A percentile compares a stretch with the other conserved stretches of the same genome.
phyloP scores from a whole-genome alignment of 1,140 invertebrate genomes.

The Heliconius himera region DNA sequence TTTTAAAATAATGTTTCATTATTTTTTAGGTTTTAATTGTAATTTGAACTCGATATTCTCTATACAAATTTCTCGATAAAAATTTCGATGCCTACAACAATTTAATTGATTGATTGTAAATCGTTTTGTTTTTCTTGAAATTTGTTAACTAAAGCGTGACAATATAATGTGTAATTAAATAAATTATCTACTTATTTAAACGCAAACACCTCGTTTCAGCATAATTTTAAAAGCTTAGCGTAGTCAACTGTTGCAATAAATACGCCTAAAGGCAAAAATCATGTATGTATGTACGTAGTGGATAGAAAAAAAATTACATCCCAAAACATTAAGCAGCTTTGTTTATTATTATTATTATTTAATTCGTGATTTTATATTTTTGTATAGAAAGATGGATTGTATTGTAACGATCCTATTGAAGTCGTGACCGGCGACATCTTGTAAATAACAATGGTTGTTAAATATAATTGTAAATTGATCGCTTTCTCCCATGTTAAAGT shows the following conservation, averaged over 20 bases:
- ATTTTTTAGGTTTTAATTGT: slow-evolving; percentile 19
- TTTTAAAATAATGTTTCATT: slow-evolving; percentile 23
- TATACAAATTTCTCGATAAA: not conserved
- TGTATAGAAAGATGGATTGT: slow-evolving; percentile 47
- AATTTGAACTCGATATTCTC: not conserved
- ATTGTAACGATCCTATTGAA: slow-evolving; percentile 40
- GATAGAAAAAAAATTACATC: slow-evolving; percentile 48
- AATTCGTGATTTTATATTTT: slow-evolving; percentile 65
- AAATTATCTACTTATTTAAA: slow-evolving; percentile 25
- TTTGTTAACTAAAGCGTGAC: not conserved
- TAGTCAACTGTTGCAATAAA: slow-evolving; percentile 75
- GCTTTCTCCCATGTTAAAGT: slow-evolving; percentile 55
- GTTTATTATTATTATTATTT: slow-evolving; percentile 46
- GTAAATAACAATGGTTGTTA: slow-evolving; percentile 59
- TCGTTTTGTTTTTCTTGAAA: not conserved
- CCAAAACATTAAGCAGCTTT: slow-evolving; percentile 54
- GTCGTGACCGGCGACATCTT: slow-evolving; percentile 37
- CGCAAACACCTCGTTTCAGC: slow-evolving; percentile 41
- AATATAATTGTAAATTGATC: slow-evolving; percentile 60
- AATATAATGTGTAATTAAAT: not conserved
- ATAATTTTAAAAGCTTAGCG: slow-evolving; percentile 66
- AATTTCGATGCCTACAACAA: not conserved
- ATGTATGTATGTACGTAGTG: slow-evolving; percentile 38
- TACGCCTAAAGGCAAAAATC: slow-evolving; percentile 66
- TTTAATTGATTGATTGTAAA: not conserved